Evolutionary conservation across 2,888 invertebrate genomes (phyloP), one percentile per base, ranked within the genome.

Genomic region (Epinotia demarniana): DNA sequence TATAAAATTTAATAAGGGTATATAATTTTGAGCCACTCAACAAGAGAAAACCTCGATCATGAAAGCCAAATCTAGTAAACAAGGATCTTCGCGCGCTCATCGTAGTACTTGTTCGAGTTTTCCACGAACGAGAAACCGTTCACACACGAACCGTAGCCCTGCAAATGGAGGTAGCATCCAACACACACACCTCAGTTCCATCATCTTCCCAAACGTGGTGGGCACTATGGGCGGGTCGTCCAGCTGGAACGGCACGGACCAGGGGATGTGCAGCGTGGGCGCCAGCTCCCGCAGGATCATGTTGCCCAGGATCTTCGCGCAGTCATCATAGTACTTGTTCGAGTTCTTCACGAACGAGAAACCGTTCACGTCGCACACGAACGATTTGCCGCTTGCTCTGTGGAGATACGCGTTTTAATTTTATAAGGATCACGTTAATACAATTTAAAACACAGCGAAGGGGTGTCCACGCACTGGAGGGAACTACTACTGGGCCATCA

Each of bases 321-420:
- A 99, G 87, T 99, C 99, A 90, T 99, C 99, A 88, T 99, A 99
- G 93, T 99, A 99, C 88, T 99, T 99, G 90, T 98, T 98, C 0
- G 99, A 99, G 89, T 99, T 99, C 90, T 99, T 99, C 39, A 99
- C 99, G 92, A 99, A 99, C 87, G 99, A 99, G 91, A 99, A 99
- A 0, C 99, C 99, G 92, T 99, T 99, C 3, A 99, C 99, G 94
- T 99, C 99, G 93, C 99, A 99, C 0, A 99, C 99, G 90, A 98
- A 99, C 0, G 99, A 99, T 90, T 99, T 98, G 67, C 99, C 99
- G 94, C 98, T 99, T 23, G 99, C 99, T 89, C 99, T 97, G 88
- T 53, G 78, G 81, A 77, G 11, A 43, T 33, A n/a, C 16, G 43
- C 18, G 1, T 46, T 11, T 53, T 53, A 16, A n/a, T 53, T n/a